These are phyloP conservation scores for Xylophagus ater DNA, from an alignment of 2,888 invertebrate genomes.

Conservation along the genomic window DNA sequence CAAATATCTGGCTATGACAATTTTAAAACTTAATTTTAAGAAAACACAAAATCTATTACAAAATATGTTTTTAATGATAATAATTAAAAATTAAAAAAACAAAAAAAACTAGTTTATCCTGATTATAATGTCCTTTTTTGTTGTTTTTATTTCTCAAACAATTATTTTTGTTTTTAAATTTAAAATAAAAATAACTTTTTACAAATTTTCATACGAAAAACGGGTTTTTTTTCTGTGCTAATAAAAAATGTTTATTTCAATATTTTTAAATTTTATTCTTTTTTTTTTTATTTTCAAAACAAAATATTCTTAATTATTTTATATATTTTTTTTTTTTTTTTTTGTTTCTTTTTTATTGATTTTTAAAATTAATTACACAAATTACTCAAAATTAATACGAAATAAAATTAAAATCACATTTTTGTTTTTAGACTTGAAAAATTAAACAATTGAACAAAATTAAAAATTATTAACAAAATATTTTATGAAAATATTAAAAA, in stretches of 20 bases:
- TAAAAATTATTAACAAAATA: background rate
- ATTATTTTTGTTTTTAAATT: no score
- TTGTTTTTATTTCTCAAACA: no score
- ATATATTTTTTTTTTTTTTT: background rate
- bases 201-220: constrained; percentile 1
- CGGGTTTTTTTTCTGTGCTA: constrained; percentile 3
- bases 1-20: no score
- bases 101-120: no score
- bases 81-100: no score
- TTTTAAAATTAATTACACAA: background rate
- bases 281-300: background rate
- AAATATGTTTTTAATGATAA: no score
- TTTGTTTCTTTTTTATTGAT: background rate
- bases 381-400: constrained; percentile 8
- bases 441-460: background rate
- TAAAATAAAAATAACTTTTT: no score
- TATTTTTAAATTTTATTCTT: constrained; percentile 1
- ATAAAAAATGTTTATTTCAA: background rate
- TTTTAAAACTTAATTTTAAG: no score
- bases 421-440: constrained; percentile 4
- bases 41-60: no score
- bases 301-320: no score
- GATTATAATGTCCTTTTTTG: no score
- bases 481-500: background rate
- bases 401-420: constrained; percentile 18